These are phyloP conservation scores for Tipula vernalis DNA, from an alignment of 2,888 invertebrate genomes.

Conservation along the genomic window DNA sequence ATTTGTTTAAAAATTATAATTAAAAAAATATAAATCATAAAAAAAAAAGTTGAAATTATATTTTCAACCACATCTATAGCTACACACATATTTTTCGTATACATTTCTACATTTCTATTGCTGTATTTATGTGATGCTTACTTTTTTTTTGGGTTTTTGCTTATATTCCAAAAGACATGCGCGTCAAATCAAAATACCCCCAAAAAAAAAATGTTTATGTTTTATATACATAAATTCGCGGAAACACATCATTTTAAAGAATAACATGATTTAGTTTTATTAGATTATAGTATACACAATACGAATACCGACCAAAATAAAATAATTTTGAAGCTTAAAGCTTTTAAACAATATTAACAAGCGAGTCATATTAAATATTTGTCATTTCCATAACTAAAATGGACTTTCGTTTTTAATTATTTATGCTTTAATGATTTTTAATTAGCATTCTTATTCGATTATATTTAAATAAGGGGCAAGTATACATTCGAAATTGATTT, in stretches of 20 bases:
- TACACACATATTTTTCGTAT: not conserved
- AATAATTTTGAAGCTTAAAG: not conserved
- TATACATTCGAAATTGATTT: not conserved
- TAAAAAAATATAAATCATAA: not conserved
- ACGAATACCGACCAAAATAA: not conserved
- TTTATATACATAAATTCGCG: not conserved
- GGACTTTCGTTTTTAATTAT: not conserved
- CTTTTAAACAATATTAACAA: not conserved
- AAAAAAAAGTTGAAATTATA: not conserved
- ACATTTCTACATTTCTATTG: no score
- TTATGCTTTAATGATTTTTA: not conserved
- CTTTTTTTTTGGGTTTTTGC: not conserved
- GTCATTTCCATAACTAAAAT: not conserved
- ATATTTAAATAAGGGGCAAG: not conserved
- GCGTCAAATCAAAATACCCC: not conserved
- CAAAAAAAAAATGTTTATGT: not conserved
- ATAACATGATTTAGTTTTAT: not conserved
- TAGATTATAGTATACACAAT: not conserved
- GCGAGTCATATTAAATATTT: not conserved
- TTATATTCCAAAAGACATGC: not conserved
- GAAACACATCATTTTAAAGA: not conserved
- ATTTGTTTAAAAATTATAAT: not conserved
- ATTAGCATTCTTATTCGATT: not conserved
- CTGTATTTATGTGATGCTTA: no score
- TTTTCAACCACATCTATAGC: not conserved